Conservation (phyloP, 2,888 invertebrate genomes). For the Imbricaverruca yamaguchii region DNA sequence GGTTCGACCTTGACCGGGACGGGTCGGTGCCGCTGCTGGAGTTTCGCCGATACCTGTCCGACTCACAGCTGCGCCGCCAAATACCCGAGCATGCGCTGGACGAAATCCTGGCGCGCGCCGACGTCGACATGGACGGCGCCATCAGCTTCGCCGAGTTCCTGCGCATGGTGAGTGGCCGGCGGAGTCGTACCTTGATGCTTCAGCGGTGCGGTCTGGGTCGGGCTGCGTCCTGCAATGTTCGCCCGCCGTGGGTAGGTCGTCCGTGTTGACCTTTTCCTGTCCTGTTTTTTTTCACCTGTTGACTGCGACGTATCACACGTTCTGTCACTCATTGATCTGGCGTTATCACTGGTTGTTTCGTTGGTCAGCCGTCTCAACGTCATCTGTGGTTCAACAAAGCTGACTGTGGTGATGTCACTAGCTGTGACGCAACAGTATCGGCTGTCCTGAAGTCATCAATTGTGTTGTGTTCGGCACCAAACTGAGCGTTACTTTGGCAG, state of each 20-base stretch:
- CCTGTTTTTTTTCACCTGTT: too few relatives aligned
- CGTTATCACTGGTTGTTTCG: too few relatives aligned
- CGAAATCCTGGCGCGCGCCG: slow-evolving; percentile 38
- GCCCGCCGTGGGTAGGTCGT: neutral
- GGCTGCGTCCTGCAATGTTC: neutral
- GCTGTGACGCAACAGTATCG: too few relatives aligned
- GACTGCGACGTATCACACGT: too few relatives aligned
- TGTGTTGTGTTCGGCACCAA: too few relatives aligned
- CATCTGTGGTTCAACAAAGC: too few relatives aligned
- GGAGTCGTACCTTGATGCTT: neutral
- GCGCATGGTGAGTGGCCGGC: slow-evolving; percentile 47
- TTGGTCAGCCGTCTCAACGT: too few relatives aligned
- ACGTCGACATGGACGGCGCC: slow-evolving; percentile 58
- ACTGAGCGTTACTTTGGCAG: too few relatives aligned
- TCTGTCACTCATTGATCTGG: too few relatives aligned
- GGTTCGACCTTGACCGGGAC: slow-evolving; percentile 32
- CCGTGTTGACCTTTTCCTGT: neutral
- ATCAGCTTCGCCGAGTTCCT: slow-evolving; percentile 81
- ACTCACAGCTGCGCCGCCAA: neutral
- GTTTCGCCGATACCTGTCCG: slow-evolving; percentile 23
- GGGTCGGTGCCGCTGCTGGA: slow-evolving; percentile 31
- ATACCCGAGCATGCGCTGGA: slow-evolving; percentile 38
- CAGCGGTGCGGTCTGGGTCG: too few relatives aligned
- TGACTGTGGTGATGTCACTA: too few relatives aligned
- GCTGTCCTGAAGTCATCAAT: too few relatives aligned